Base-by-base conservation (phyloP, 2,888 invertebrate genomes). In the Athalia cordata region DNA sequence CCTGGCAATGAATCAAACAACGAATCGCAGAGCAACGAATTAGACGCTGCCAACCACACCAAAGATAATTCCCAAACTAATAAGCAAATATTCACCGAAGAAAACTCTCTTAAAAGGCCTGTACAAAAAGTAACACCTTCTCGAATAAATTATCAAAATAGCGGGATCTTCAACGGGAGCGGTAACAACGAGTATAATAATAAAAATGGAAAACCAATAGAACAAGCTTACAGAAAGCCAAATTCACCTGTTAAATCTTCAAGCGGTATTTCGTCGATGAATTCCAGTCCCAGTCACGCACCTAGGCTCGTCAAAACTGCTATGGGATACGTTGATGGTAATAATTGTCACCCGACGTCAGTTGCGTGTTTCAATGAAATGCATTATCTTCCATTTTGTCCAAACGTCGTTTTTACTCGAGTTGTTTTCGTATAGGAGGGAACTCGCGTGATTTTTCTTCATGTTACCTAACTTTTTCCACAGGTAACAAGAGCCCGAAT, bases 101-200 rank as follows among this genome's bases (percentile, higher is more conserved):
- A 92, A 79, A 91, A 89, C 52, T 84, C 87, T 15, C 90, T 89
- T 81, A 94, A 93, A 86, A 93, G 94, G 87, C 96, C 96, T 6
- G 93, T 96, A 43, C 95, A 95, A 88, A 96, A 96, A 90, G 96
- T 96, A 6, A 94, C 93, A 50, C 95, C 96, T 3, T 95, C 95
- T n/a, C 92, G 95, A 82, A 95, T 94, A 85, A 92, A 85, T 68
- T 89, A 89, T 80, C 88, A 88, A 79, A 89, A 86, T 64, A 85
- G 86, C 0, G 82, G 85, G 15, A 84, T 88, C 52, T 86, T 88
- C 52, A 90, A 90, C 67, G 89, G 88, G 43, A 88, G 86, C 77
- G 84, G 84, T 78, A 88, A 86, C 79, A 87, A 86, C 80, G 89
- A 89, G 78, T 86, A 88, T 81, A 84, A 84, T 72, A 84, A 86